Evolutionary conservation across 2,888 invertebrate genomes (phyloP).

Genomic region (Anagyrus pseudococci): DNA sequence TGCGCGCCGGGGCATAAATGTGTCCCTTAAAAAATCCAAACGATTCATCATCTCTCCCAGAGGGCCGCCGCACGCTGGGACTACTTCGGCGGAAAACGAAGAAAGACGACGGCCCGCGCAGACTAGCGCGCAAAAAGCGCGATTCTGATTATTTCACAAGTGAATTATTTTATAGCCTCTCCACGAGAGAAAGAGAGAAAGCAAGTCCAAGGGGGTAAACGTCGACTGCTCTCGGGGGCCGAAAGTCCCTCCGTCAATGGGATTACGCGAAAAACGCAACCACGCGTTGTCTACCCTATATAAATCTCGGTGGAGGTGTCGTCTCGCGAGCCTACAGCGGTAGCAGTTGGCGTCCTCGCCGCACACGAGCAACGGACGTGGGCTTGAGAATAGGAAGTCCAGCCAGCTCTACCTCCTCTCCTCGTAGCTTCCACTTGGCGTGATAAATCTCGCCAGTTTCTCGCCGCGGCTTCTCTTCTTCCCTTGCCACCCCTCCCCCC

Average conservation of each 20-base stretch:
- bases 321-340: too few relatives aligned
- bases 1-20: neutral
- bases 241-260: too few relatives aligned
- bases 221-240: too few relatives aligned
- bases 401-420: neutral
- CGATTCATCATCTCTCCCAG: neutral
- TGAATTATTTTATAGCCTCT: conserved; percentile 18
- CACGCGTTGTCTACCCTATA: too few relatives aligned
- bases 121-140: neutral
- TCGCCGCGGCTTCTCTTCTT: too few relatives aligned
- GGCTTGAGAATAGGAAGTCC: too few relatives aligned
- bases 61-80: neutral
- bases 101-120: neutral
- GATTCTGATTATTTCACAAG: conserved; percentile 32
- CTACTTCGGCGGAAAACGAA: conserved; percentile 1
- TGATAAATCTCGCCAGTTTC: conserved; percentile 29
- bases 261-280: too few relatives aligned
- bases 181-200: neutral
- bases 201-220: neutral
- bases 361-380: too few relatives aligned
- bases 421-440: neutral
- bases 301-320: too few relatives aligned
- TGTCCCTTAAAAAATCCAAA: neutral
- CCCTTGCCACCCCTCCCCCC: too few relatives aligned
- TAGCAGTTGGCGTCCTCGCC: too few relatives aligned